A percentile compares a stretch with the other conserved stretches of the same genome.
Conservation (phyloP, 2,113 vertebrate species). For the Serilophus lunatus region DNA sequence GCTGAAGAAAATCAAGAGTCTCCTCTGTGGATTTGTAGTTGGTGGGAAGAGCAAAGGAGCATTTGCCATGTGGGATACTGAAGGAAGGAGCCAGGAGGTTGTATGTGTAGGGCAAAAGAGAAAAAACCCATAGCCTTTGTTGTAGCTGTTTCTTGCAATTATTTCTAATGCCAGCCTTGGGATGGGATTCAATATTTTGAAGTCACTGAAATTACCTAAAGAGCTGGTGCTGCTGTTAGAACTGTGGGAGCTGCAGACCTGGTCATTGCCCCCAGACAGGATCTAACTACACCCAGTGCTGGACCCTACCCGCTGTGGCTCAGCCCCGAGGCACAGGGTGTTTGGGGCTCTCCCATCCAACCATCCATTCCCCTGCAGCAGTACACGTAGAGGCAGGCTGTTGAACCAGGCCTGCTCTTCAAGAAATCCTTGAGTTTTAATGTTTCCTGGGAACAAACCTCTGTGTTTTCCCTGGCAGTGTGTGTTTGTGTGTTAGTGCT, state of each 20-base stretch:
- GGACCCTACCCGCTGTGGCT: fast-evolving
- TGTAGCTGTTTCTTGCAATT: background rate
- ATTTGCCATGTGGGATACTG: background rate
- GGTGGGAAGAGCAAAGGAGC: background rate
- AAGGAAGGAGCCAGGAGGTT: background rate
- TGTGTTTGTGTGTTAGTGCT: no score
- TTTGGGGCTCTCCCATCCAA: background rate
- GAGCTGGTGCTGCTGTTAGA: background rate
- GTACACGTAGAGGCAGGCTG: fast-evolving
- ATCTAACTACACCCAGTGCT: fast-evolving
- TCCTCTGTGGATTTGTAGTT: background rate
- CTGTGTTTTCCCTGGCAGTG: fast-evolving
- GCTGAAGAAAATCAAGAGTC: background rate
- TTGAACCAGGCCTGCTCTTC: background rate
- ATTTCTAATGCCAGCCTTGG: background rate
- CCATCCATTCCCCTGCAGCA: background rate
- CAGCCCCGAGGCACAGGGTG: background rate
- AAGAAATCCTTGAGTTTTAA: background rate
- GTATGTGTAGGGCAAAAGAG: background rate
- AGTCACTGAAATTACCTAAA: background rate
- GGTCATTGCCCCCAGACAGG: fast-evolving
- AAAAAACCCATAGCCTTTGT: background rate
- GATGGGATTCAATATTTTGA: background rate
- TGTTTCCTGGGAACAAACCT: background rate
- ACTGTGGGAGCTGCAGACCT: background rate